Evolutionary conservation across 2,113 vertebrate genomes (phyloP), one percentile per base, ranked within the genome.

Genomic region (Tringa solitaria): DNA sequence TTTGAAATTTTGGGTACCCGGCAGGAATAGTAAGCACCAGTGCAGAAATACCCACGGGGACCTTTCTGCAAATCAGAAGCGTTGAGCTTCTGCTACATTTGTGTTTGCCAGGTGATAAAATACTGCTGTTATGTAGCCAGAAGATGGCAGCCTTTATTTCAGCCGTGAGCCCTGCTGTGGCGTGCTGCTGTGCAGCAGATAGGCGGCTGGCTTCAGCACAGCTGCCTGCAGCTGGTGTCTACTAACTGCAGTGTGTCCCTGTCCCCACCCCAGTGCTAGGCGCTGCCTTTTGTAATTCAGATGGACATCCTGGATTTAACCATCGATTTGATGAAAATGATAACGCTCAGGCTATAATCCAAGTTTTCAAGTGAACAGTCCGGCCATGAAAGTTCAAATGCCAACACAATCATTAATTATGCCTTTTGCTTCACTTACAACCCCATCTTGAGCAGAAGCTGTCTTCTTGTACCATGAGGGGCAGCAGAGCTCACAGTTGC

Each of bases 1-100:
- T 14, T 32, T 0, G 12, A 1, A 70, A n/a, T n/a, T 81, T 89
- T 67, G 39, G 35, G 12, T 30, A 45, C 9, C 13, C 2, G 0
- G 3, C 27, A 41, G 33, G 39, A 68, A 35, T 2, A 5, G 33
- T 27, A 79, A 89, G 14, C 28, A n/a, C 20, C 10, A 32, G 43
- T 2, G 10, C 32, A 59, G 39, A 83, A 75, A 48, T 14, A 61
- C 22, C 8, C 41, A 10, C 16, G 6, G 48, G 65, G 54, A 56
- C 43, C 35, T 74, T 80, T 10, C 37, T 46, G 45, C 32, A 65
- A 81, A 41, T 7, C 3, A 1, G 1, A 39, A 73, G 33, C 2
- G 12, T 65, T 28, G 53, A 81, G 51, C 16, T 77, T 60, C n/a
- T 89, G 37, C 19, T 33, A 53, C 10, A 0, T 18, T 84, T 70